Evolutionary conservation across 2,888 invertebrate genomes (phyloP).

Genomic region (Lysandra bellargus): DNA sequence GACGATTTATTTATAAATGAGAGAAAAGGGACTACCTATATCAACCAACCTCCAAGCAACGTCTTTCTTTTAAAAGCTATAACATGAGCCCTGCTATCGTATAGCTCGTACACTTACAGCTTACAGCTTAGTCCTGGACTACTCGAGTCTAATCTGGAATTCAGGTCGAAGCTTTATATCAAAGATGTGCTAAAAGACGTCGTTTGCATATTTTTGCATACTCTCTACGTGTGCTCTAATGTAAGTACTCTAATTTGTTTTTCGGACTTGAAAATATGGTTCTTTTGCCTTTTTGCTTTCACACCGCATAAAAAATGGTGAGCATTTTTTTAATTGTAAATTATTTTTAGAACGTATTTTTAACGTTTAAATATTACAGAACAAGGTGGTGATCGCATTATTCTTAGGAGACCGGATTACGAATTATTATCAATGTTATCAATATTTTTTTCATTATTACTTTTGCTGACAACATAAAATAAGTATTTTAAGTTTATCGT

Average conservation of each 20-base stretch:
- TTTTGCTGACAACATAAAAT: too few species aligned
- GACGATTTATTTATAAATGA: neutral
- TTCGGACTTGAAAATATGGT: neutral
- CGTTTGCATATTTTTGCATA: conserved; percentile 14
- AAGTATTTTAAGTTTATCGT: too few species aligned
- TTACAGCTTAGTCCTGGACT: neutral
- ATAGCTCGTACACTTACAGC: neutral
- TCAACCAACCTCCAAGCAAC: neutral
- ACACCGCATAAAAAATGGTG: neutral
- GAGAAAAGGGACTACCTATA: neutral
- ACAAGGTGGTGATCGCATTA: too few species aligned
- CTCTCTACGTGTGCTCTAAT: neutral
- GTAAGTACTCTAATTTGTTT: neutral
- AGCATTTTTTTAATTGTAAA: neutral
- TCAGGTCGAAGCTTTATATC: conserved; percentile 7
- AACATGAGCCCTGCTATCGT: neutral
- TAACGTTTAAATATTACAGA: too few species aligned
- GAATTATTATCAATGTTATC: too few species aligned
- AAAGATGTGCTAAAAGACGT: conserved; percentile 1
- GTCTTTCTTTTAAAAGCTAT: neutral
- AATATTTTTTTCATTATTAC: too few species aligned
- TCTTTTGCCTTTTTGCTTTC: neutral
- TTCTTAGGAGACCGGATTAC: too few species aligned
- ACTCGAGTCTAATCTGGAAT: neutral
- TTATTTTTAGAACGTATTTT: neutral